Evolutionary conservation across 2,888 invertebrate species (phyloP).

Genomic region (Arenicola marina): DNA sequence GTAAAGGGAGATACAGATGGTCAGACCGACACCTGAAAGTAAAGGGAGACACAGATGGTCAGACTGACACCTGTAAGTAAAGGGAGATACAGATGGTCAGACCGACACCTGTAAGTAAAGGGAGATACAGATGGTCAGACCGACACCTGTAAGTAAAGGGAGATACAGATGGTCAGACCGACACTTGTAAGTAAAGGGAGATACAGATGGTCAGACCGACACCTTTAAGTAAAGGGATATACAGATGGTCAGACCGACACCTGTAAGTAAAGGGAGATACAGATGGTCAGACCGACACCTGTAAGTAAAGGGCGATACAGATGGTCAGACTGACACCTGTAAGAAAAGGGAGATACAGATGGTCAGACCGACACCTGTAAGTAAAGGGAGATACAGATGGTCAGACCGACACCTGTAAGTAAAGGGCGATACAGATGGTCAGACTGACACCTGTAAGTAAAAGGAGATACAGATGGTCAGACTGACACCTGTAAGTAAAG

Average conservation of each 20-base stretch:
- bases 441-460: slow-evolving; percentile 38
- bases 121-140: slow-evolving; percentile 43
- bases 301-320: slow-evolving; percentile 1
- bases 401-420: no score
- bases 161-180: no score
- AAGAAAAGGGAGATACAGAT: slow-evolving; percentile 43
- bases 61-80: slow-evolving; percentile 38
- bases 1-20: not conserved
- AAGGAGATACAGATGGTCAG: no score
- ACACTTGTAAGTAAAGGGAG: slow-evolving; percentile 47
- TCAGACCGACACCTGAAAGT: no score
- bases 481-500: no score
- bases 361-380: slow-evolving; percentile 41
- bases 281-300: slow-evolving; percentile 42
- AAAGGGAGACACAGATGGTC: slow-evolving; percentile 44
- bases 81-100: no score
- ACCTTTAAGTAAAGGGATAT: slow-evolving; percentile 29
- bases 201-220: slow-evolving; percentile 42
- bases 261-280: slow-evolving; percentile 47
- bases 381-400: not conserved
- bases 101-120: no score
- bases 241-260: no score
- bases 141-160: slow-evolving; percentile 33
- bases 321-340: no score
- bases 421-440: slow-evolving; percentile 44